Evolutionary conservation across 2,113 vertebrate species (phyloP).

Genomic region (Gymnogyps californianus): DNA sequence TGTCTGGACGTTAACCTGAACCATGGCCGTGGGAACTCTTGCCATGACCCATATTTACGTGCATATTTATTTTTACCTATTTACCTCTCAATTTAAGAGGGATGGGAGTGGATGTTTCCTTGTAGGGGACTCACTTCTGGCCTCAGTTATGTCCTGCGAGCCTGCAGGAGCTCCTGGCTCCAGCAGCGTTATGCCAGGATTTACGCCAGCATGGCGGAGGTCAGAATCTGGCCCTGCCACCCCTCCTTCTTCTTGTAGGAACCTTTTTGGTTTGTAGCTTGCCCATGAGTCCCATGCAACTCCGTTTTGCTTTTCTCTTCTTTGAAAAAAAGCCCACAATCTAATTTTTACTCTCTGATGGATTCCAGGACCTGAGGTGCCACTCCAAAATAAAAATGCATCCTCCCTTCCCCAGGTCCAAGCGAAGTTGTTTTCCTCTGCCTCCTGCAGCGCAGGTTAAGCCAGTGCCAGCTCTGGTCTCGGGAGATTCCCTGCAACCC

Average conservation of each 20-base stretch:
- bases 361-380: not conserved
- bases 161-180: not conserved
- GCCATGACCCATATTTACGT: fast-evolving
- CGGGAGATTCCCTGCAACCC: constrained; percentile 61
- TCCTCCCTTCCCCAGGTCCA: not conserved
- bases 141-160: fast-evolving
- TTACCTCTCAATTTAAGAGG: not conserved
- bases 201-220: not conserved
- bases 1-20: not conserved
- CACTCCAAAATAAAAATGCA: constrained; percentile 22
- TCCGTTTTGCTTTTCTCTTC: not conserved
- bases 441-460: constrained; percentile 56
- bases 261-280: not conserved
- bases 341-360: not conserved
- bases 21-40: not conserved
- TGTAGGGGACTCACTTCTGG: not conserved
- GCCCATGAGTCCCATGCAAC: not conserved
- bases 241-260: not conserved
- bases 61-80: not conserved
- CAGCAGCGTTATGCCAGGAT: not conserved
- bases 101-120: not conserved
- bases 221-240: not conserved
- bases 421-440: constrained; percentile 11
- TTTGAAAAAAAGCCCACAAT: not conserved
- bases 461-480: constrained; percentile 58